phyloP scores from a whole-genome alignment of 2,888 invertebrate species.

The Drosophila pseudotakahashii region DNA sequence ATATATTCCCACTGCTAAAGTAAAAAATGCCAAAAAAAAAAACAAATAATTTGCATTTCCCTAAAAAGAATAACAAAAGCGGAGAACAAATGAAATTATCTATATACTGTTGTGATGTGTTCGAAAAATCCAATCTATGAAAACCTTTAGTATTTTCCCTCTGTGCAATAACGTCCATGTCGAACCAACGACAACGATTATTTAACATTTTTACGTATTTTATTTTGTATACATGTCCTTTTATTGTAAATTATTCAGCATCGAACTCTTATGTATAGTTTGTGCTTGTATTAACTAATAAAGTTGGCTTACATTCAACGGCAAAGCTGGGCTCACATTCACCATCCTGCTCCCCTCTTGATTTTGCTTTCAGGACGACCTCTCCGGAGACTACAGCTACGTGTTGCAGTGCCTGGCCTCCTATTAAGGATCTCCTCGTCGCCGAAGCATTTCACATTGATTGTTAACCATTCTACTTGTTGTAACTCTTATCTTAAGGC shows the following conservation, averaged over 20 bases:
- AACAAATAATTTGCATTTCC: constrained; percentile 47
- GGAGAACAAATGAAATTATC: constrained; percentile 42
- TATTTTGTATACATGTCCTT: constrained; percentile 75
- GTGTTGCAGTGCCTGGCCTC: constrained; percentile 85
- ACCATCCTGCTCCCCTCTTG: constrained; percentile 33
- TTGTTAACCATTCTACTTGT: constrained; percentile 33
- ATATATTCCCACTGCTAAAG: constrained; percentile 44
- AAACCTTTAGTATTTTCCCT: constrained; percentile 33
- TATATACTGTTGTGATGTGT: constrained; percentile 50
- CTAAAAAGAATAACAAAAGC: constrained; percentile 26
- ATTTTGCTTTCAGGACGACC: constrained; percentile 86
- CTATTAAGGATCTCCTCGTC: constrained; percentile 62
- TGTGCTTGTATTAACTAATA: constrained; percentile 71
- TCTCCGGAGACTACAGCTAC: constrained; percentile 88
- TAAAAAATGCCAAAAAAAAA: constrained; percentile 63
- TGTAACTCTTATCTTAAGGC: constrained; percentile 15
- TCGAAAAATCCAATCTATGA: constrained; percentile 28
- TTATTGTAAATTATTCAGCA: constrained; percentile 49
- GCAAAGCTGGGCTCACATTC: constrained; percentile 31
- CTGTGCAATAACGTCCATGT: constrained; percentile 45
- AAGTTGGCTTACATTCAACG: constrained; percentile 44
- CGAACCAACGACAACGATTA: constrained; percentile 14
- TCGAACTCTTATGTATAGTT: constrained; percentile 36
- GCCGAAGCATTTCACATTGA: constrained; percentile 16
- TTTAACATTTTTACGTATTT: constrained; percentile 44